Conservation (phyloP, 2,113 vertebrate genomes). For the Lycaon pictus region DNA sequence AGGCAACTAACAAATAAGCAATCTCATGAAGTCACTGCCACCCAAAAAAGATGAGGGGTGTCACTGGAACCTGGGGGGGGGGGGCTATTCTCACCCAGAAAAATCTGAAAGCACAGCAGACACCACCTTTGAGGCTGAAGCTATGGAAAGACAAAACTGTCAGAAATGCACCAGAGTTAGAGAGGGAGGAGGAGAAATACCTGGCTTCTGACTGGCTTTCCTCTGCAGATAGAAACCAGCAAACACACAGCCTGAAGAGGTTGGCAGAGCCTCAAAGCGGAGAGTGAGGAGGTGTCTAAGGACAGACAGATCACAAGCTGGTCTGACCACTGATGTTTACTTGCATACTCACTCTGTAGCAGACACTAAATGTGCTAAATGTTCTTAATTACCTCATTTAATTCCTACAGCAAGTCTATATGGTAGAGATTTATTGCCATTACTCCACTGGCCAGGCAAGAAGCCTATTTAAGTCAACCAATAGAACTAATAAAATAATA, state of each 20-base stretch:
- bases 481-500: background rate
- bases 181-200: background rate
- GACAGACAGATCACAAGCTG: background rate
- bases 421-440: background rate
- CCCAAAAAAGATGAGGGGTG: background rate
- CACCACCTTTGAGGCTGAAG: background rate
- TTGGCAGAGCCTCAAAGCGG: background rate
- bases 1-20: background rate
- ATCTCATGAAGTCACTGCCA: background rate
- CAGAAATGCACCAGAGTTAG: background rate
- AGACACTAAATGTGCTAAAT: too few relatives aligned
- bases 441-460: background rate
- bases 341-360: background rate
- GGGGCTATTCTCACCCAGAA: background rate
- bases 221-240: too few relatives aligned
- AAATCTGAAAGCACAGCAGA: background rate
- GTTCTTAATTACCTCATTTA: background rate
- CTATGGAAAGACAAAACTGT: background rate
- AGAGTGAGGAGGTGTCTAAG: background rate
- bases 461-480: background rate
- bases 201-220: too few relatives aligned
- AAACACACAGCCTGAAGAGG: background rate
- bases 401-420: background rate
- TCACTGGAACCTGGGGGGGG: background rate
- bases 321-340: background rate